Percentiles rank a stretch among this genome's conserved stretches.
Conservation (phyloP, 2,888 invertebrate genomes). For the Agriopis aurantiaria region DNA sequence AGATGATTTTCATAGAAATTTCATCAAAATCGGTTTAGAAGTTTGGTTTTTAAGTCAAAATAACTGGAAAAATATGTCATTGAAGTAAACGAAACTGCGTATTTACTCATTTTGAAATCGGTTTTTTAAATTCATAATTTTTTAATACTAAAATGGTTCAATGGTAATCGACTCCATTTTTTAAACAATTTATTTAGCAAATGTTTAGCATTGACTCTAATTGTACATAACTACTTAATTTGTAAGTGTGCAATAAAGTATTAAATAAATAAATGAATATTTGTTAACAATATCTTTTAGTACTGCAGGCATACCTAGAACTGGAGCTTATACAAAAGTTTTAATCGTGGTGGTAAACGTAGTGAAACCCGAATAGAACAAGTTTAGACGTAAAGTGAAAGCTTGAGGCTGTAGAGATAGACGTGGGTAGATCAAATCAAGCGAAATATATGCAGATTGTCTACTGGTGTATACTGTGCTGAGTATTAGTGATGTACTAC, state of each 20-base stretch:
- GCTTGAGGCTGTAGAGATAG: slow-evolving; percentile 12
- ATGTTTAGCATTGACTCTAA: too few species aligned
- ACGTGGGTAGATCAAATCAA: slow-evolving; percentile 14
- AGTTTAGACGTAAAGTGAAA: slow-evolving; percentile 12
- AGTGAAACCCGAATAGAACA: slow-evolving; percentile 4
- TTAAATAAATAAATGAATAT: too few species aligned
- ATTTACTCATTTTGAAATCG: too few species aligned
- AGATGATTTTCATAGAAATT: too few species aligned
- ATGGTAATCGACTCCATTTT: neutral
- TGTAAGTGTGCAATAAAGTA: too few species aligned
- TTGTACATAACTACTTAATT: too few species aligned
- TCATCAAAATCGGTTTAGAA: too few species aligned
- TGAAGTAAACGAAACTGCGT: too few species aligned
- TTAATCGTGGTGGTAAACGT: slow-evolving; percentile 17
- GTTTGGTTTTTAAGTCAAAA: too few species aligned
- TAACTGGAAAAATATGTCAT: too few species aligned
- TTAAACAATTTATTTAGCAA: neutral
- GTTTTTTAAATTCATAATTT: too few species aligned
- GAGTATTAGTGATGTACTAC: slow-evolving; percentile 21
- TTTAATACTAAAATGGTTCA: too few species aligned
- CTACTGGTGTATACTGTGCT: slow-evolving; percentile 18
- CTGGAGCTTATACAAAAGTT: slow-evolving; percentile 7
- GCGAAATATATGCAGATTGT: slow-evolving; percentile 11
- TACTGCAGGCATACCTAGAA: neutral
- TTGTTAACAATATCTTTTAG: neutral